Conservation (phyloP, 2,888 invertebrate genomes). For the Cantharis nigra region DNA sequence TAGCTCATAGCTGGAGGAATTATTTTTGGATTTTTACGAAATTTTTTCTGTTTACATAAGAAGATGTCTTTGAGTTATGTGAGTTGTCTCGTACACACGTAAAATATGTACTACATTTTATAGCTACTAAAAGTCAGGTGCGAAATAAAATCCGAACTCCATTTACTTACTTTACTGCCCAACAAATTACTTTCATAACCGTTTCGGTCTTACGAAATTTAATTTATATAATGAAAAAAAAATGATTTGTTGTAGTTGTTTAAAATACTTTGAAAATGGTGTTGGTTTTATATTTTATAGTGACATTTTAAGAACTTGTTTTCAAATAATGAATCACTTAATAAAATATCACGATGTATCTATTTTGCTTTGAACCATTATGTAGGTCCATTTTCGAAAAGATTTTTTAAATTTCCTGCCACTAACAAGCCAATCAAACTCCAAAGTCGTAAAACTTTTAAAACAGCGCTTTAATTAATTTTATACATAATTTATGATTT, state of each 20-base stretch:
- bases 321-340: slow-evolving; percentile 5
- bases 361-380: background rate
- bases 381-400: background rate
- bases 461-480: background rate
- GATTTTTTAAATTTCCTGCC: background rate
- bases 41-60: background rate
- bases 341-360: slow-evolving; percentile 2
- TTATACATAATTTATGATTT: too few relatives aligned
- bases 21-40: background rate
- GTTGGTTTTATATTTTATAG: slow-evolving; percentile 20
- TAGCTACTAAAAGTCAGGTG: slow-evolving; percentile 44
- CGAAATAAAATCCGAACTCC: slow-evolving; percentile 42
- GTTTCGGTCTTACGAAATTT: slow-evolving; percentile 7
- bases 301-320: slow-evolving; percentile 7
- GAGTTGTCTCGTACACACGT: slow-evolving; percentile 23
- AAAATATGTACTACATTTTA: slow-evolving; percentile 48
- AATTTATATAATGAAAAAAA: slow-evolving; percentile 10
- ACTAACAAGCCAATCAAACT: background rate
- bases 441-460: background rate
- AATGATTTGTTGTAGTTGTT: slow-evolving; percentile 17
- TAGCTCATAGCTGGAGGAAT: background rate
- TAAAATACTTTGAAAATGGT: slow-evolving; percentile 15
- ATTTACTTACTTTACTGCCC: slow-evolving; percentile 39
- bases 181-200: slow-evolving; percentile 39
- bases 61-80: slow-evolving; percentile 30